Base-by-base conservation (phyloP, 2,888 invertebrate genomes). In the Caenorhabditis sp. region DNA sequence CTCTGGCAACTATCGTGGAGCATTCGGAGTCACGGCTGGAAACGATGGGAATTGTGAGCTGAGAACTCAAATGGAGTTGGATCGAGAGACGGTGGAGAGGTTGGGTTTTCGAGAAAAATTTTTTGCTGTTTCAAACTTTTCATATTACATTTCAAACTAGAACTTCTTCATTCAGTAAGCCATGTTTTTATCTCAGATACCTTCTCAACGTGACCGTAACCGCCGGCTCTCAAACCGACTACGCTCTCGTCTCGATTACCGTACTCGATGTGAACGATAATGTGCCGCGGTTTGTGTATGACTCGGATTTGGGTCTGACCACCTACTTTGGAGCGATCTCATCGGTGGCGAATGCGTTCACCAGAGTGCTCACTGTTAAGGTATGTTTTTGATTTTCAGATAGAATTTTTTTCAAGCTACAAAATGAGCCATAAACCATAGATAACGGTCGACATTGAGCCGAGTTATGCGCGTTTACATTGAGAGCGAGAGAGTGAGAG, bases 231-330 rank as follows among this genome's bases (percentile, higher is more conserved):
- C 89, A 89, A 61, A 87, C 88, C 10, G 91, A 92, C 80, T 92
- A 86, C 63, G 81, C 91, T 0, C 80, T 90, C 12, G 89, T 92
- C 24, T 88, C 88, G 2, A 87, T 92, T 28, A 87, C 86, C 1
- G 90, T 92, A 4, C 83, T 90, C 92, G 98, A 98, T 92, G 95
- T 96, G 28, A 98, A 98, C 93, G 98, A 98, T 94, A 98, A 98
- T 93, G 94, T 95, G 0, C 98, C 98, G 0, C 95, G 95, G 91
- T 98, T 98, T 92, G 95, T 95, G 24, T 91, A 85, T 58, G 87
- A 90, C 73, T 89, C 88, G 24, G 90, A 90, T 54, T 82, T 89
- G 26, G 87, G 86, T 8, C 63, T 89, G 5, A 63, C 83, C 51
- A 84, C 85, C 10, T 91, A 91, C 72, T 92, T 91, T 69, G 91